Percentiles rank a stretch among this genome's conserved stretches.
These are phyloP conservation scores for Ailurus styani DNA, from an alignment of 2,113 vertebrate genomes.

Conservation along the genomic window DNA sequence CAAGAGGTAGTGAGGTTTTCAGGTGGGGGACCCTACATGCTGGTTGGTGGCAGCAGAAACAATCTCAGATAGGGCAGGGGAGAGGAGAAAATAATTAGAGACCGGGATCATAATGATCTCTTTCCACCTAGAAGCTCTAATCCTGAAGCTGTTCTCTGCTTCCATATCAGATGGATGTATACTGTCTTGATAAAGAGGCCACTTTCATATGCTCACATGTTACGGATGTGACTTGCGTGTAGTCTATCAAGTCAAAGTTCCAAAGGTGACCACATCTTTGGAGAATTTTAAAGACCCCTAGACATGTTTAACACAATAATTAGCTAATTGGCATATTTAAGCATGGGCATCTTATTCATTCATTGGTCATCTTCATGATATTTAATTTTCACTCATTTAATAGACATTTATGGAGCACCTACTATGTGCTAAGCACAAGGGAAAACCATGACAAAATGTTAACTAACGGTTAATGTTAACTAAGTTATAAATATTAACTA, in stretches of 20 bases:
- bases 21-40: too few species aligned
- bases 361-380: not conserved
- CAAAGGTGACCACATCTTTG: not conserved
- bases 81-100: not conserved
- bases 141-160: not conserved
- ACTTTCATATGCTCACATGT: not conserved
- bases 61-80: not conserved
- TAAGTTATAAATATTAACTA: too few species aligned
- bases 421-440: not conserved
- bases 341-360: not conserved
- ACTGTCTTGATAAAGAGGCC: not conserved
- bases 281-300: not conserved
- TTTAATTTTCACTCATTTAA: not conserved
- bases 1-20: not conserved
- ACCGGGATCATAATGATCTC: not conserved
- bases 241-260: not conserved
- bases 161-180: not conserved
- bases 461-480: too few species aligned
- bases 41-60: not conserved
- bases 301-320: not conserved
- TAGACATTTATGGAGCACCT: not conserved
- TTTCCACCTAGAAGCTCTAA: not conserved
- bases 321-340: not conserved
- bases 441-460: not conserved
- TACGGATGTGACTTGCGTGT: not conserved